Base-by-base conservation (phyloP, 2,113 vertebrate genomes). In the Potamarius usumacintae region DNA sequence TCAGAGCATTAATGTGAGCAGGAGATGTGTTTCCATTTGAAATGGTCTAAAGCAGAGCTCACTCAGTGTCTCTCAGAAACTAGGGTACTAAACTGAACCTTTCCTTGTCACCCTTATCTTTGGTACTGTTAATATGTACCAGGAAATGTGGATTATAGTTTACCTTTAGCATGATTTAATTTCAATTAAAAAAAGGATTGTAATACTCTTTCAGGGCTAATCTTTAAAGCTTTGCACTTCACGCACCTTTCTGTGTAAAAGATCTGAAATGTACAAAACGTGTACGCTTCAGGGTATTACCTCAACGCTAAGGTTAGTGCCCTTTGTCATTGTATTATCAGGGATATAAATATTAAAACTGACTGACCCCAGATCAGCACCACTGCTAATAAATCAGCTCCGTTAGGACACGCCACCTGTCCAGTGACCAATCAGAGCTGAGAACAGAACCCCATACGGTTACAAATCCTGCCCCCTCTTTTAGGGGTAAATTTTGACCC, bases 401-500 rank as follows among this genome's bases (percentile, higher is more conserved):
- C 6, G 80, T 63, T 53, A 63, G 7, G 30, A 57, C 82, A 62
- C 50, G 69, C 87, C 88, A 86, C 89, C 89, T 86, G 88, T 88
- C 86, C 84, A 87, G 89, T 86, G 78, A 86, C 90, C 90, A 86
- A 91, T 92, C 88, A 91, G 88, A 92, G 53, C 62, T 48, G 20
- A 84, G 88, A 89, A 86, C 89, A 87, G 74, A 87, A 86, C 62
- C 88, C 86, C 87, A 84, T 84, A 88, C 67, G 77, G 53, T 87
- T 87, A 83, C 85, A 80, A 62, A 86, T 48, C 82, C 84, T 65
- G 85, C 87, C 82, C 84, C 89, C 89, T 91, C 88, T 90, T 89
- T 85, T 79, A 90, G 87, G 89, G 91, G 91, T 88, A 86, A 90
- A 91, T 86, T 87, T 87, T 91, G 91, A 92, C 91, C 92, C 89